Percentiles rank a stretch among this genome's conserved stretches.
phyloP scores from a whole-genome alignment of 2,113 vertebrate genomes.

The Hydropotes inermis region DNA sequence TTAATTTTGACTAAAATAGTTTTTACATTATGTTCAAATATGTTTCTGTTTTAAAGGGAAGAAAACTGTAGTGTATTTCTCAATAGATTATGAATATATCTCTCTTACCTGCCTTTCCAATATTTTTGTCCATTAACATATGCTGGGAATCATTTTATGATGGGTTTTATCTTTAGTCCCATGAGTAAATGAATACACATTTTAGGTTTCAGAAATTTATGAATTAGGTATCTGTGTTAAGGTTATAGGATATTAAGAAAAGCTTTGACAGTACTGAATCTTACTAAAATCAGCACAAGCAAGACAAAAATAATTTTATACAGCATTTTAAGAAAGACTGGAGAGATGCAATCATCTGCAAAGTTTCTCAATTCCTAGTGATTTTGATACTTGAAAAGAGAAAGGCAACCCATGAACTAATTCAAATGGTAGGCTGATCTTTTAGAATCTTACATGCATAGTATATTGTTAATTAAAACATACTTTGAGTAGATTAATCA shows the following conservation, averaged over 20 bases:
- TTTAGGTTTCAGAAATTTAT: not conserved
- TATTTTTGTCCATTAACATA: not conserved
- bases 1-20: conserved; percentile 49
- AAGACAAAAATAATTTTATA: conserved; percentile 26
- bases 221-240: not conserved
- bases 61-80: not conserved
- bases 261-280: conserved; percentile 14
- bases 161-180: not conserved
- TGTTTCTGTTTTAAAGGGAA: conserved; percentile 15
- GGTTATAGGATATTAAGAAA: not conserved
- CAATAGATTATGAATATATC: fast-evolving
- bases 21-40: not conserved
- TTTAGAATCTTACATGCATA: not conserved
- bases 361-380: conserved; percentile 46
- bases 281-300: conserved; percentile 45
- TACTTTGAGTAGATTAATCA: conserved; percentile 18
- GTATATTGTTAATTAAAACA: not conserved
- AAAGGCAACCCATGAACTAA: not conserved
- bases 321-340: conserved; percentile 38
- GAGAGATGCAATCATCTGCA: conserved; percentile 23
- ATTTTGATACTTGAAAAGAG: conserved; percentile 50
- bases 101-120: not conserved
- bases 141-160: conserved; percentile 9
- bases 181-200: not conserved
- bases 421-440: not conserved